A percentile compares a stretch with the other conserved stretches of the same genome.
These are phyloP conservation scores for Sebastiscus tertius DNA, from an alignment of 2,797 vertebrate genomes.

Conservation along the genomic window DNA sequence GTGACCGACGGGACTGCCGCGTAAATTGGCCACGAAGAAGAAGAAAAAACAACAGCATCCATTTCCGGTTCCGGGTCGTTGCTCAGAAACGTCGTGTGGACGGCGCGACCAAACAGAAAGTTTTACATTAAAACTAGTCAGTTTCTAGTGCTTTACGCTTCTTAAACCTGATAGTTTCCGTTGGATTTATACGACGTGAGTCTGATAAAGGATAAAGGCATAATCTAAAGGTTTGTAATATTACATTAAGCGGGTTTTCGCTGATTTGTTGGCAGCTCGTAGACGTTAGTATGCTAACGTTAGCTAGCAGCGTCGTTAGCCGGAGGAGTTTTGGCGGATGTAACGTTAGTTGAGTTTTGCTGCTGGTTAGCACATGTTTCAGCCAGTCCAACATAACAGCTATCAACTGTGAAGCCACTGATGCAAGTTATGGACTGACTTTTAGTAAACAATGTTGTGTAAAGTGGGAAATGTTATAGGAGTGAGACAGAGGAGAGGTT, in stretches of 20 bases:
- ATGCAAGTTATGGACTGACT: rapidly evolving
- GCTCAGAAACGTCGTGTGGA: slow-evolving; percentile 71
- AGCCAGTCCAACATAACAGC: neutral
- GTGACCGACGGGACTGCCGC: rapidly evolving
- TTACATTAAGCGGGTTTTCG: neutral
- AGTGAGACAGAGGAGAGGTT: neutral
- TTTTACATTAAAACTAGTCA: slow-evolving; percentile 41
- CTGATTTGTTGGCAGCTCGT: slow-evolving; percentile 28
- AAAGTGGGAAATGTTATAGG: too few species aligned
- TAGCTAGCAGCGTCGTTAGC: slow-evolving; percentile 47
- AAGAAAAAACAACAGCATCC: rapidly evolving
- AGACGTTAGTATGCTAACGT: slow-evolving; percentile 57
- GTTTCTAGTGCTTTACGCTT: neutral
- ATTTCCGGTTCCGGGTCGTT: slow-evolving; percentile 76
- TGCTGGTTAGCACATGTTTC: neutral
- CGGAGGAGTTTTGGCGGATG: slow-evolving; percentile 47
- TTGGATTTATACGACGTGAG: too few species aligned
- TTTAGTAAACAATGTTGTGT: neutral
- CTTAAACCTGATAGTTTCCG: neutral
- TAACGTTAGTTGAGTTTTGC: neutral
- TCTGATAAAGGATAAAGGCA: neutral
- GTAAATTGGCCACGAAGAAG: slow-evolving; percentile 26
- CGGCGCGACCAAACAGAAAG: slow-evolving; percentile 69
- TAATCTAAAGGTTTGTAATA: slow-evolving; percentile 36
- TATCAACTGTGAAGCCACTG: rapidly evolving